Conservation (phyloP, 30 jellyfish, hydroid and myxozoan species). For the Aurelia aurita region DNA sequence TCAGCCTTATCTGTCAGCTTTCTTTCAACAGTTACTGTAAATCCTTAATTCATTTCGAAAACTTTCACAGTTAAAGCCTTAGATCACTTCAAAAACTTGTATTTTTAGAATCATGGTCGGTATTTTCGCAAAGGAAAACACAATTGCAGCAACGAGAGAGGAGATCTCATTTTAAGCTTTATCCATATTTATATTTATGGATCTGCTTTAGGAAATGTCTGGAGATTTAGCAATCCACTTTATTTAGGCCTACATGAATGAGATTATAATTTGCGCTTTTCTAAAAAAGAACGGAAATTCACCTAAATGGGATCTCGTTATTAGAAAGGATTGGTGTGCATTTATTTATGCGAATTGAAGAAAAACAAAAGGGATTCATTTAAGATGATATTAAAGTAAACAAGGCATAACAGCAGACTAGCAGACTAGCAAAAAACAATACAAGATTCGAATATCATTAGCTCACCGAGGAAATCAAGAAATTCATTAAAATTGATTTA, state of each 20-base stretch:
- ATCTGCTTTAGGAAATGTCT: slow-evolving; percentile 28
- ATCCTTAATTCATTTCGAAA: too few species aligned
- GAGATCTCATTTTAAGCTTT: not conserved
- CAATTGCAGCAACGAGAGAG: not conserved
- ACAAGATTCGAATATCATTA: not conserved
- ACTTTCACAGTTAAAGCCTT: not conserved
- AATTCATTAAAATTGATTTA: not conserved
- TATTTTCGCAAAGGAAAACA: too few species aligned
- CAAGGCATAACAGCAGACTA: not conserved
- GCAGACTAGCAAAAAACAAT: not conserved
- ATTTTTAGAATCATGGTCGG: too few species aligned
- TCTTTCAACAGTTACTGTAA: too few species aligned
- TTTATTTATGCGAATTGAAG: not conserved
- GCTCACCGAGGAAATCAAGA: slow-evolving; percentile 20
- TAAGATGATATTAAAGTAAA: slow-evolving; percentile 11
- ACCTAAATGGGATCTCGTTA: not conserved
- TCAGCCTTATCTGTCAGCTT: too few species aligned
- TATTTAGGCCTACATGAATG: slow-evolving; percentile 11
- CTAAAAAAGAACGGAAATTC: slow-evolving; percentile 44
- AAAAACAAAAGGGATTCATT: not conserved
- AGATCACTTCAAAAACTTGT: too few species aligned
- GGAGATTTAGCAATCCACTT: slow-evolving; percentile 18
- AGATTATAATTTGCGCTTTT: not conserved
- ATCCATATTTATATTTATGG: not conserved
- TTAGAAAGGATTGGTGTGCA: slow-evolving; percentile 2